Evolutionary conservation across 2,113 vertebrate genomes (phyloP).

Genomic region (Panthera tigris): DNA sequence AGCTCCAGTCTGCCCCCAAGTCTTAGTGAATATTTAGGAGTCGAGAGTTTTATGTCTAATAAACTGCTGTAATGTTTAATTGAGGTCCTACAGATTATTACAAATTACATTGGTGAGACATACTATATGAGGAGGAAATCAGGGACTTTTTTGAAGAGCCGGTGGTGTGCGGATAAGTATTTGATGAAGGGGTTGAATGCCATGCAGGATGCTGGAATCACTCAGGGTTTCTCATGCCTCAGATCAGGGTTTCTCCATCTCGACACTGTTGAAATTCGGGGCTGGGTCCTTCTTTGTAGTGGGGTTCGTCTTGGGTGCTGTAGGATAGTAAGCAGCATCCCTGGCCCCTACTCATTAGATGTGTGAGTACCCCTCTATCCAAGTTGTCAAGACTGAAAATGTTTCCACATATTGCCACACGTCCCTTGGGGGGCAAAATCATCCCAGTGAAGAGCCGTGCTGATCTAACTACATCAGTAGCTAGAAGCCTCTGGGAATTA

Average conservation of each 20-base stretch:
- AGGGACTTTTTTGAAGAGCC: background rate
- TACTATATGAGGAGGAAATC: background rate
- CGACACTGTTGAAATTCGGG: background rate
- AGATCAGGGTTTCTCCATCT: background rate
- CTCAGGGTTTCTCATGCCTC: background rate
- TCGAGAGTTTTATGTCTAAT: conserved; percentile 20
- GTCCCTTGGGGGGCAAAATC: background rate
- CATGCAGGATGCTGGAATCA: background rate
- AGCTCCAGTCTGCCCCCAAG: background rate
- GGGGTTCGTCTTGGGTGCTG: background rate
- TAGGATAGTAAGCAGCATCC: background rate
- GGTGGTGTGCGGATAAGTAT: background rate
- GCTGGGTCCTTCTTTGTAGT: background rate
- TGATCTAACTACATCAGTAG: background rate
- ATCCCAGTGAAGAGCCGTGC: background rate
- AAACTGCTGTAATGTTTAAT: background rate
- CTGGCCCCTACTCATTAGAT: background rate
- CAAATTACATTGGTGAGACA: background rate
- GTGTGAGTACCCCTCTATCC: rapidly evolving
- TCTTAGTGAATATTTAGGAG: background rate
- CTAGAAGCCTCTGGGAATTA: background rate
- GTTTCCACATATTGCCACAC: background rate
- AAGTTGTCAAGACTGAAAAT: background rate
- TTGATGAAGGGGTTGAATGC: background rate
- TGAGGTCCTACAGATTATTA: background rate